A percentile compares a stretch with the other conserved stretches of the same genome.
These are phyloP conservation scores for Mionectes macconnelli DNA, from an alignment of 2,113 vertebrate genomes.

Conservation along the genomic window DNA sequence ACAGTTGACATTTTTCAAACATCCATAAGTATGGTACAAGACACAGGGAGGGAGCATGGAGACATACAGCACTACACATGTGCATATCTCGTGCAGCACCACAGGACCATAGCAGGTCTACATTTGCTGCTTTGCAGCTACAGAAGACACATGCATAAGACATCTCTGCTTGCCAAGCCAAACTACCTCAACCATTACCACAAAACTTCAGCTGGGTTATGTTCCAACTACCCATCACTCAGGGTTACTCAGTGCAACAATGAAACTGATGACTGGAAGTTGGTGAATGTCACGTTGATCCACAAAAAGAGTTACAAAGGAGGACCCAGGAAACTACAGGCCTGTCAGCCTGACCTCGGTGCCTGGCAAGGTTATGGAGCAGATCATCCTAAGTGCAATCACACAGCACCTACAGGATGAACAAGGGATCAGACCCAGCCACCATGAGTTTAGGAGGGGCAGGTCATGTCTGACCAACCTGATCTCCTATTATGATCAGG, in stretches of 20 bases:
- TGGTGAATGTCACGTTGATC: no score
- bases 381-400: no score
- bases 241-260: fast-evolving
- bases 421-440: no score
- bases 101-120: neutral
- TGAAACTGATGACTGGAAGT: neutral
- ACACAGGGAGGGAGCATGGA: neutral
- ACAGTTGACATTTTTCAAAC: neutral
- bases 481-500: no score
- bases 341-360: no score
- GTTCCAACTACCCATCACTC: neutral
- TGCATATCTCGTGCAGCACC: neutral
- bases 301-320: no score
- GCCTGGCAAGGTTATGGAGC: no score
- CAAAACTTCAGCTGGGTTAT: neutral
- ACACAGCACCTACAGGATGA: no score
- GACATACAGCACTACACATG: neutral
- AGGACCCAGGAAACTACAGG: no score
- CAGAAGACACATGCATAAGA: neutral
- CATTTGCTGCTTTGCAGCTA: neutral
- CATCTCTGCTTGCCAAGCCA: neutral
- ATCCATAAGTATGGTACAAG: neutral
- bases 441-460: no score
- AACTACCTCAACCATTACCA: neutral
- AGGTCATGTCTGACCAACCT: no score